Percentiles rank a stretch among this genome's conserved stretches.
These are phyloP conservation scores for Amphipyra tragopoginis DNA, from an alignment of 2,888 invertebrate species.

Conservation along the genomic window DNA sequence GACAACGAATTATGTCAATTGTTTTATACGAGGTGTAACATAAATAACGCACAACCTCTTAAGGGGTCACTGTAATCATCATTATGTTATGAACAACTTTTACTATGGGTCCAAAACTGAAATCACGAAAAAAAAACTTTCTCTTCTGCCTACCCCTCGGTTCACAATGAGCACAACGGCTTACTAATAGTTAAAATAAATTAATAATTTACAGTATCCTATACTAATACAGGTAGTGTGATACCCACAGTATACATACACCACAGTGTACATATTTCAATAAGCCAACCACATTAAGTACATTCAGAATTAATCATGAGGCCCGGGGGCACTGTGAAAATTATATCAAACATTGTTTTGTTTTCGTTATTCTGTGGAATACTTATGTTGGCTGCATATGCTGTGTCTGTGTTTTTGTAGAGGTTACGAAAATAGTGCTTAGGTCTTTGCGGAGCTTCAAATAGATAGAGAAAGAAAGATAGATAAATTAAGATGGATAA, in stretches of 20 bases:
- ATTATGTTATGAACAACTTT: too few relatives aligned
- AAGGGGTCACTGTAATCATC: too few relatives aligned
- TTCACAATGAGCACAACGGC: background rate
- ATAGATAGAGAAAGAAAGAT: too few relatives aligned
- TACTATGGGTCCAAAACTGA: too few relatives aligned
- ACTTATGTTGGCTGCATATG: background rate
- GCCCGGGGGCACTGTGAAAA: constrained; percentile 32
- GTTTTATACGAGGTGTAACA: too few relatives aligned
- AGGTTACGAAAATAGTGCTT: constrained; percentile 8
- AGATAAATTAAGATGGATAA: too few relatives aligned
- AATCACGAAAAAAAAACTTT: too few relatives aligned
- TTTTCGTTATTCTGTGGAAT: constrained; percentile 21
- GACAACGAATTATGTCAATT: too few relatives aligned
- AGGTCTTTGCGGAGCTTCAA: background rate
- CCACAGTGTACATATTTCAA: constrained; percentile 37
- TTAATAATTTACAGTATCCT: constrained; percentile 32
- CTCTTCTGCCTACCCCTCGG: too few relatives aligned
- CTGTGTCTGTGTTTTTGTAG: constrained; percentile 2
- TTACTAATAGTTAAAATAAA: constrained; percentile 19
- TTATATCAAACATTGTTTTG: constrained; percentile 22
- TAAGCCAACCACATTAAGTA: constrained; percentile 35
- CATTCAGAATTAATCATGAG: constrained; percentile 50
- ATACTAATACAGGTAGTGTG: constrained; percentile 14
- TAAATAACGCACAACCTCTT: too few relatives aligned
- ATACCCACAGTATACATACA: constrained; percentile 22